Evolutionary conservation across 2,888 invertebrate genomes (phyloP).

Genomic region (Erebia epiphron): DNA sequence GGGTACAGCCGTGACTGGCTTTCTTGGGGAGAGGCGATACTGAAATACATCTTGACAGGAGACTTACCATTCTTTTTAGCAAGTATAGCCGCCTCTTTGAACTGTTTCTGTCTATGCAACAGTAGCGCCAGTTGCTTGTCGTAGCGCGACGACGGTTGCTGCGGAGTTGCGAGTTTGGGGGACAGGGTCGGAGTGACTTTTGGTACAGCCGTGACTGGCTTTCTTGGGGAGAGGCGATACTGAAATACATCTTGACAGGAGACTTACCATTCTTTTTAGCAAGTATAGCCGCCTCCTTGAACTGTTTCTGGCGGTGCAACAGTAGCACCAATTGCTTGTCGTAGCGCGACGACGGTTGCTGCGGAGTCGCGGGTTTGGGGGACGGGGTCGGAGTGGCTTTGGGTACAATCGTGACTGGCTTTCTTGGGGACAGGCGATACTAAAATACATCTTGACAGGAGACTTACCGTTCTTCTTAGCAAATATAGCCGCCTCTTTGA

Average conservation of each 20-base stretch:
- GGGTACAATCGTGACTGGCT: conserved; percentile 27
- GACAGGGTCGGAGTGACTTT: neutral
- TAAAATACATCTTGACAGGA: conserved; percentile 2
- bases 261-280: conserved; percentile 89
- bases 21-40: conserved; percentile 24
- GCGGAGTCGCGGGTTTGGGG: conserved; percentile 36
- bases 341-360: conserved; percentile 58
- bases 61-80: conserved; percentile 89
- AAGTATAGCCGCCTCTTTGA: conserved; percentile 92
- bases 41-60: conserved; percentile 3
- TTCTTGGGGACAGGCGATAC: conserved; percentile 25
- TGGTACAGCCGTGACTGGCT: conserved; percentile 27
- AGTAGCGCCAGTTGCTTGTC: conserved; percentile 92
- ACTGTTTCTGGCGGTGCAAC: conserved; percentile 90
- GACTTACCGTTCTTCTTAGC: conserved; percentile 89
- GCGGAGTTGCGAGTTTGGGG: conserved; percentile 36
- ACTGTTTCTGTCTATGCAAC: conserved; percentile 90
- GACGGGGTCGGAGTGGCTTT: neutral
- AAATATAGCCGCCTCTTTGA: conserved; percentile 92
- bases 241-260: conserved; percentile 5
- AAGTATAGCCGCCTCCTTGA: conserved; percentile 92
- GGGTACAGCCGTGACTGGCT: conserved; percentile 26
- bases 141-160: conserved; percentile 59
- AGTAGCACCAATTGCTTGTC: conserved; percentile 92
- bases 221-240: conserved; percentile 24